Percentiles rank a stretch among this genome's conserved stretches.
phyloP scores from a whole-genome alignment of 2,113 vertebrate species.

The Lasiurus borealis region DNA sequence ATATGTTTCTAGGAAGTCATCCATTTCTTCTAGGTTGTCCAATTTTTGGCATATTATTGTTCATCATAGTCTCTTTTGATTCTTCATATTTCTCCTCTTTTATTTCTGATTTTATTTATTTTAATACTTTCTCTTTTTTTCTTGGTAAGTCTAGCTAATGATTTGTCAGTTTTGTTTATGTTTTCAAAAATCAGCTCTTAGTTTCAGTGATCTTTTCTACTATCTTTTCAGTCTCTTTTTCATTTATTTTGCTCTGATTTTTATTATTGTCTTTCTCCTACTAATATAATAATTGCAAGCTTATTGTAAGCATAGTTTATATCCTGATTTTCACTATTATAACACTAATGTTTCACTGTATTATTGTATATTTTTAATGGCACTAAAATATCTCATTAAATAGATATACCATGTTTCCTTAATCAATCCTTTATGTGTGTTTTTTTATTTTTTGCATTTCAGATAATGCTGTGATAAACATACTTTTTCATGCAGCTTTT shows the following conservation, averaged over 20 bases:
- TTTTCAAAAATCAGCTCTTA: not conserved
- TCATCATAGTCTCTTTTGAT: not conserved
- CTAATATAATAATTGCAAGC: not conserved
- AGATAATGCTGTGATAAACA: not conserved
- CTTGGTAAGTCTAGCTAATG: not conserved
- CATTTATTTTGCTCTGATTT: not conserved
- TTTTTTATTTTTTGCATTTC: not conserved
- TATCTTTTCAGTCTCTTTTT: not conserved
- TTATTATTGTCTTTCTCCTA: not conserved
- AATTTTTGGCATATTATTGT: not conserved
- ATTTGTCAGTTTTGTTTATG: not conserved
- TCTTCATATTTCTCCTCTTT: not conserved
- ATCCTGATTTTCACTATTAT: not conserved
- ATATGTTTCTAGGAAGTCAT: not conserved
- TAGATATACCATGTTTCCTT: not conserved
- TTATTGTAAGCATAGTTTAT: not conserved
- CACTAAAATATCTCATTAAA: not conserved
- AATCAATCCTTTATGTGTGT: not conserved
- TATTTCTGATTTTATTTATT: not conserved
- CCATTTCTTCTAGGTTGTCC: not conserved
- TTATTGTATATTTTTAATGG: constrained; percentile 17
- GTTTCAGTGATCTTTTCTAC: not conserved
- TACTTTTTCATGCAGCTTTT: not conserved
- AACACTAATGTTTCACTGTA: not conserved
- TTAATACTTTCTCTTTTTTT: not conserved